Percentiles rank a stretch among this genome's conserved stretches.
Conservation (phyloP, 2,888 invertebrate genomes). For the Synanthedon myopaeformis region DNA sequence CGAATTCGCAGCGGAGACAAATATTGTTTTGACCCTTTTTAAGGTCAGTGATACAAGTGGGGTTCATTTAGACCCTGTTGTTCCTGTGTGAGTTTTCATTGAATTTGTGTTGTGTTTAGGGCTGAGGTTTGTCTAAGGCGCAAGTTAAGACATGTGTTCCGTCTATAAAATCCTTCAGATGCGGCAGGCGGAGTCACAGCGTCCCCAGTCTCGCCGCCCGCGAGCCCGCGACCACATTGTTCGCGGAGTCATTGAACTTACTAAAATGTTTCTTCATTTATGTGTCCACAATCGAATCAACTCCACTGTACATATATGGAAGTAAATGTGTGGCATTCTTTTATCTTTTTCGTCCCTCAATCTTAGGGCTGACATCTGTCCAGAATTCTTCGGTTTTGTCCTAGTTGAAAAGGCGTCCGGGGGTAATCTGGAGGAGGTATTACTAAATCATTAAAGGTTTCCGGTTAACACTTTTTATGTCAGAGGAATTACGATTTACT, state of each 20-base stretch:
- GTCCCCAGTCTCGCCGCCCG: slow-evolving; percentile 49
- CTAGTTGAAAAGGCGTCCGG: too few relatives aligned
- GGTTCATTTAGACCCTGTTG: neutral
- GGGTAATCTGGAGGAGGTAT: too few relatives aligned
- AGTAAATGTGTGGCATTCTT: slow-evolving; percentile 44
- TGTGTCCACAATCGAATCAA: slow-evolving; percentile 66
- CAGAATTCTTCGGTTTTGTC: too few relatives aligned
- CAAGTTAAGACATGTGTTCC: slow-evolving; percentile 36
- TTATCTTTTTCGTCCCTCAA: slow-evolving; percentile 30
- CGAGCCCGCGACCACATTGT: slow-evolving; percentile 33
- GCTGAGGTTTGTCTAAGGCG: slow-evolving; percentile 8
- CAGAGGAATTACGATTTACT: too few relatives aligned
- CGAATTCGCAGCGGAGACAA: neutral
- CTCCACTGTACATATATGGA: slow-evolving; percentile 57
- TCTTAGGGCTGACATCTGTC: slow-evolving; percentile 9
- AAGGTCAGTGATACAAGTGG: neutral
- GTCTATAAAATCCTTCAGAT: slow-evolving; percentile 52
- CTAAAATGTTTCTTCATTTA: slow-evolving; percentile 61
- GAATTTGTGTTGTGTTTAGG: too few relatives aligned
- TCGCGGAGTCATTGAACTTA: slow-evolving; percentile 61
- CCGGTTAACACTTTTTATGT: too few relatives aligned
- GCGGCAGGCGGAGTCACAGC: slow-evolving; percentile 31
- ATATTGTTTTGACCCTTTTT: neutral
- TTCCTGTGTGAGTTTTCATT: too few relatives aligned
- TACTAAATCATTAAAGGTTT: too few relatives aligned